Evolutionary conservation across 2,888 invertebrate genomes (phyloP).

Genomic region (Microdon myrmicae): DNA sequence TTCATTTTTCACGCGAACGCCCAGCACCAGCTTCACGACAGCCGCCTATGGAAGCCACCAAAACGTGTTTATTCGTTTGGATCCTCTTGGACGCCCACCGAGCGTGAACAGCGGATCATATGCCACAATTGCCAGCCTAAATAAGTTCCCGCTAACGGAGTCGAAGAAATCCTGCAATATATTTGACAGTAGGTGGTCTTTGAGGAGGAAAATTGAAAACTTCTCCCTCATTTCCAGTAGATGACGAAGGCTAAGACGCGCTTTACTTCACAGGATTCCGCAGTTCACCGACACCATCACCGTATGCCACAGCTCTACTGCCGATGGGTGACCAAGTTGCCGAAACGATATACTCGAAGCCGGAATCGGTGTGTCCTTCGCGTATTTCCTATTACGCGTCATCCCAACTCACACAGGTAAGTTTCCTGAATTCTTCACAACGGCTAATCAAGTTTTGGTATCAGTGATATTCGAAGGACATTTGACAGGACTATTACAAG

Average conservation of each 20-base stretch:
- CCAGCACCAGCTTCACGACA: constrained; percentile 81
- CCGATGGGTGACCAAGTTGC: constrained; percentile 67
- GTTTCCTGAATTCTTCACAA: too few relatives aligned
- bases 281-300: constrained; percentile 71
- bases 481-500: too few relatives aligned
- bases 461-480: too few relatives aligned
- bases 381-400: constrained; percentile 82
- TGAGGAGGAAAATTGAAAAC: constrained; percentile 33
- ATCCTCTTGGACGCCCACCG: constrained; percentile 77
- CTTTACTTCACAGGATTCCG: constrained; percentile 61
- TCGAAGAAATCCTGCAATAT: constrained; percentile 65
- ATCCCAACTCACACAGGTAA: constrained; percentile 79
- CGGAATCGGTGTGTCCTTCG: constrained; percentile 71
- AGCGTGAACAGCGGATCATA: constrained; percentile 83
- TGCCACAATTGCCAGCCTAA: constrained; percentile 84
- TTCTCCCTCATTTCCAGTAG: constrained; percentile 1
- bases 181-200: constrained; percentile 61
- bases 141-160: constrained; percentile 74
- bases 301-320: constrained; percentile 76
- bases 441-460: too few relatives aligned
- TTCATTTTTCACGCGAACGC: too few relatives aligned
- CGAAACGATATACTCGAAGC: constrained; percentile 71
- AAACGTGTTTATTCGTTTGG: constrained; percentile 80
- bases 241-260: constrained; percentile 24
- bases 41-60: constrained; percentile 80